Conservation (phyloP, 2,797 vertebrate genomes). For the Danio aesculapii region DNA sequence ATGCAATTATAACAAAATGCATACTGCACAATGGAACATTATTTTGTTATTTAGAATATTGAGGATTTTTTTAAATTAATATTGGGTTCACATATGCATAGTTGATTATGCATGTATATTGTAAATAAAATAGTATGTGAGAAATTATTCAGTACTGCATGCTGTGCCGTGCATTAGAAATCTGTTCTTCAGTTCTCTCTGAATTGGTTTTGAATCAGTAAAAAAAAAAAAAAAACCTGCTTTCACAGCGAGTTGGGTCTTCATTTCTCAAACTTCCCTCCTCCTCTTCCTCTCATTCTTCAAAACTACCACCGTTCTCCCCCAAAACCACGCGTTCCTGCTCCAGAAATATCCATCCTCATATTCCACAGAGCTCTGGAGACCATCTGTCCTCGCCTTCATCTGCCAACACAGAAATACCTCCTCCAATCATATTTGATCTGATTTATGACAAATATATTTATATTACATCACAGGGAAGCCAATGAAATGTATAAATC, state of each 20-base stretch:
- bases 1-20: too few species aligned
- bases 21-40: too few species aligned
- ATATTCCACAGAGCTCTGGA: constrained; percentile 36
- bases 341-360: constrained; percentile 49
- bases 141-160: background rate
- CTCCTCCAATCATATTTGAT: background rate
- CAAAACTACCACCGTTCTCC: constrained; percentile 21
- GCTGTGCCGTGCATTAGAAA: too few species aligned
- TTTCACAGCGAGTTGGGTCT: background rate
- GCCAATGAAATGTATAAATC: background rate
- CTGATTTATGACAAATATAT: background rate
- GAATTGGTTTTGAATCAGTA: constrained; percentile 5
- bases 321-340: constrained; percentile 30
- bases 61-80: background rate
- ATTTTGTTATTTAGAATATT: background rate
- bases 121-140: background rate
- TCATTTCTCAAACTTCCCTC: constrained; percentile 32
- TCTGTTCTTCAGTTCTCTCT: background rate
- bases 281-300: background rate
- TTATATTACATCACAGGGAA: background rate
- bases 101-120: background rate
- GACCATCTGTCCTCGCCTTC: constrained; percentile 36
- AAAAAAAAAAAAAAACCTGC: too few species aligned
- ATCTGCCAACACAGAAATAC: constrained; percentile 22
- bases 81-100: background rate